Evolutionary conservation across 2,888 invertebrate genomes (phyloP).

Genomic region (Hirtodrosophila histrioides): DNA sequence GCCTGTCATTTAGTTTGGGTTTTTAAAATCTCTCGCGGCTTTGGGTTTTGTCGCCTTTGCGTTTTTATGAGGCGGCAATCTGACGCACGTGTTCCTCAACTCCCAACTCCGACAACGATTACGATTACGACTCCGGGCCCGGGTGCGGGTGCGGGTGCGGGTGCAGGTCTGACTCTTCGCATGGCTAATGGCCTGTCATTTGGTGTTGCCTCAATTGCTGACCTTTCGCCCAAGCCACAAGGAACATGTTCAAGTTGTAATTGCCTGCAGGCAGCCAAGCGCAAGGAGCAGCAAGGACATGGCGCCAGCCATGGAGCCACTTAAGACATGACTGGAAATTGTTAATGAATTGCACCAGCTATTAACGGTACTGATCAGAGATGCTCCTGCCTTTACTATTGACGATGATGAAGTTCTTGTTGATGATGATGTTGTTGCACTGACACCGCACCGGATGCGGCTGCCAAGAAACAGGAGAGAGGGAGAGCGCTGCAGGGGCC

Average conservation of each 20-base stretch:
- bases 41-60: conserved; percentile 33
- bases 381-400: conserved; percentile 4
- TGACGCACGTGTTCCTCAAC: conserved; percentile 48
- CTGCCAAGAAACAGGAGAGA: background rate
- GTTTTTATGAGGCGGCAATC: conserved; percentile 27
- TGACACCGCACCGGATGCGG: conserved; percentile 17
- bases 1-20: conserved; percentile 44
- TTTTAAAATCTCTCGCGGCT: conserved; percentile 42
- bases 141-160: no score
- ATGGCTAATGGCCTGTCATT: conserved; percentile 56
- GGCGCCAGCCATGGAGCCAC: conserved; percentile 21
- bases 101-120: no score
- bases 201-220: conserved; percentile 6
- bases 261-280: conserved; percentile 14
- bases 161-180: background rate
- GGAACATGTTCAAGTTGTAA: conserved; percentile 35
- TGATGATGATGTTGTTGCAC: conserved; percentile 8
- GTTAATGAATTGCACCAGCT: conserved; percentile 62
- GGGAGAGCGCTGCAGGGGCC: no score
- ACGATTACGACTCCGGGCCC: no score
- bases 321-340: conserved; percentile 46
- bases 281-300: conserved; percentile 1
- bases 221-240: conserved; percentile 17
- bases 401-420: conserved; percentile 1
- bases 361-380: conserved; percentile 42